These are phyloP conservation scores for Dolichomitus sp. DNA, from an alignment of 2,888 invertebrate genomes.

Conservation along the genomic window DNA sequence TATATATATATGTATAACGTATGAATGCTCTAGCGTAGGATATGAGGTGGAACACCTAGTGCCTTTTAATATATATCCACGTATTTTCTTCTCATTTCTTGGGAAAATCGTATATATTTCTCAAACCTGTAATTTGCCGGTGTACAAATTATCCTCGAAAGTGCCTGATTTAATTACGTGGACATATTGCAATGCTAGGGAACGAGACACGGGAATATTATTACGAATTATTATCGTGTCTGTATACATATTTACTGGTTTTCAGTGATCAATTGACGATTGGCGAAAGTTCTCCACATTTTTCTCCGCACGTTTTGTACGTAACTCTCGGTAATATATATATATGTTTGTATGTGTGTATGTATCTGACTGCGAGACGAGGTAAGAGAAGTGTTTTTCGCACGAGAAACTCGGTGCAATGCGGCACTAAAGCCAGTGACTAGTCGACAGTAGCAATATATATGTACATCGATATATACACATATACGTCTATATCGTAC, in stretches of 20 bases:
- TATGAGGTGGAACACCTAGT: conserved; percentile 13
- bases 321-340: neutral
- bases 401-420: conserved; percentile 15
- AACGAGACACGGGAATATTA: conserved; percentile 1
- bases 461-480: neutral
- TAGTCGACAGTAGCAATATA: conserved; percentile 12
- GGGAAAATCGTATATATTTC: conserved; percentile 20
- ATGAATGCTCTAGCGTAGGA: neutral
- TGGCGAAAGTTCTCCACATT: conserved; percentile 48
- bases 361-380: conserved; percentile 1
- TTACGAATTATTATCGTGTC: conserved; percentile 41
- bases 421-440: neutral
- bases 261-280: conserved; percentile 27
- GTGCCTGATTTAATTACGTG: conserved; percentile 55
- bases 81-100: conserved; percentile 13
- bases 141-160: conserved; percentile 47
- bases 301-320: conserved; percentile 29
- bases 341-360: neutral
- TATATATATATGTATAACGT: neutral
- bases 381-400: neutral
- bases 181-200: neutral
- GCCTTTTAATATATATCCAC: neutral
- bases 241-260: conserved; percentile 9
- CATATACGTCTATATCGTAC: conserved; percentile 5
- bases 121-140: conserved; percentile 33